These are phyloP conservation scores for Sterrhoptilus dennistouni DNA, from an alignment of 2,113 vertebrate genomes.

Conservation along the genomic window DNA sequence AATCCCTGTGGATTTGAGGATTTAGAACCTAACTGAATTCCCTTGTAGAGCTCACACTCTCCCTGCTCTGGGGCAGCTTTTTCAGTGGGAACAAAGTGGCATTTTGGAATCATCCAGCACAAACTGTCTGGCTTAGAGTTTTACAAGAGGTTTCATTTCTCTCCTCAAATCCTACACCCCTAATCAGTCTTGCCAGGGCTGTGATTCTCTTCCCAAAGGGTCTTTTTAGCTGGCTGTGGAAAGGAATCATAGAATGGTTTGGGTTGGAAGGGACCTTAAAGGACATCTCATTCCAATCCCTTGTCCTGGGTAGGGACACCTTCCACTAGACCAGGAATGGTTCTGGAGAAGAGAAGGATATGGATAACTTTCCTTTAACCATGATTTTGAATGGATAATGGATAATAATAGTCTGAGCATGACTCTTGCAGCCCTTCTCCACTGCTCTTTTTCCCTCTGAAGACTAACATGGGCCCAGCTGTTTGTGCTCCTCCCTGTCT, in stretches of 20 bases:
- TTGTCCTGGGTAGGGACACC: not conserved
- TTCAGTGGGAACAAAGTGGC: not conserved
- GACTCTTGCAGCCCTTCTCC: not conserved
- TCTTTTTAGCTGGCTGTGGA: not conserved
- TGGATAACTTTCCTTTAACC: not conserved
- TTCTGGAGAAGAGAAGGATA: not conserved
- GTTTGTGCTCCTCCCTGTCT: not conserved
- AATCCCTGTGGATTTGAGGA: not conserved
- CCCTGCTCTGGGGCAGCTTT: fast-evolving
- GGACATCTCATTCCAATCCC: not conserved
- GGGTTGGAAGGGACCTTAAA: not conserved
- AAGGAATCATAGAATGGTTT: not conserved
- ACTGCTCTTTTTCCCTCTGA: not conserved
- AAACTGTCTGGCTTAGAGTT: not conserved
- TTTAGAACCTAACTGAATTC: not conserved
- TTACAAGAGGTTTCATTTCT: not conserved
- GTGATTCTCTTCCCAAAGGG: not conserved
- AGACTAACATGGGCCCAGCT: not conserved
- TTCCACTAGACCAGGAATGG: not conserved
- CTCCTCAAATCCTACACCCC: not conserved
- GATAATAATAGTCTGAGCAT: not conserved
- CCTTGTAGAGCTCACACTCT: not conserved
- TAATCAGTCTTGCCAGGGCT: not conserved
- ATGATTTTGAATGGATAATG: not conserved
- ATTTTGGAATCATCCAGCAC: not conserved